Percentiles rank a stretch among this genome's conserved stretches.
Evolutionary conservation across 2,797 vertebrate species (phyloP).

Genomic region (Sebastes vulpes): DNA sequence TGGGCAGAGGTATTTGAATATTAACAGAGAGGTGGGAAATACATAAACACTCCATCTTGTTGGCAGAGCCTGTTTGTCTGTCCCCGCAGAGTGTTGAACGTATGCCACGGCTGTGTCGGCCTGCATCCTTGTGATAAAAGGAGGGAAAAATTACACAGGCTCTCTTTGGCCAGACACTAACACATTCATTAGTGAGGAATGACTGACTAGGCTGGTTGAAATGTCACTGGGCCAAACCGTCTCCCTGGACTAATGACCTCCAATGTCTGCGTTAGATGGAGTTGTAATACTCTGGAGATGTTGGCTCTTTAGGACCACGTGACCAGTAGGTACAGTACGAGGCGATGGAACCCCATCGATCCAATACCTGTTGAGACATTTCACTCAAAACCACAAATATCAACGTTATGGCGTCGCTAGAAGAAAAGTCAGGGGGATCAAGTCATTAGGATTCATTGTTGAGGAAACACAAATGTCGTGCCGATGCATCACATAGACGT

Average conservation of each 20-base stretch:
- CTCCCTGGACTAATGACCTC: conserved; percentile 75
- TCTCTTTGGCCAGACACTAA: conserved; percentile 68
- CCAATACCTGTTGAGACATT: not conserved
- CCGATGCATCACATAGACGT: not conserved
- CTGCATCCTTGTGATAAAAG: conserved; percentile 85
- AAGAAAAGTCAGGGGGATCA: not conserved
- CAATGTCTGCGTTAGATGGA: conserved; percentile 31
- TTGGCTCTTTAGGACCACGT: not conserved
- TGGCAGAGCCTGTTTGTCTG: conserved; percentile 74
- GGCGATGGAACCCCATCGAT: not conserved
- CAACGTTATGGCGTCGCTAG: not conserved
- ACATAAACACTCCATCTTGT: conserved; percentile 76
- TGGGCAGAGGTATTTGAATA: conserved; percentile 70
- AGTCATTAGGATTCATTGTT: not conserved
- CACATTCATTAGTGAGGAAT: conserved; percentile 82
- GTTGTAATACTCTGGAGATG: not conserved
- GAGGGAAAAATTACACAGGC: conserved; percentile 73
- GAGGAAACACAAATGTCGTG: not conserved
- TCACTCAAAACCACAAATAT: not conserved
- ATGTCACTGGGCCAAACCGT: conserved; percentile 79
- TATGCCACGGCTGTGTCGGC: conserved; percentile 72
- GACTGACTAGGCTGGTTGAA: conserved; percentile 75
- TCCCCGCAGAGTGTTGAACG: conserved; percentile 67
- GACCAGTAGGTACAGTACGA: not conserved
- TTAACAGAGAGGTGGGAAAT: conserved; percentile 68